Evolutionary conservation across 2,113 vertebrate genomes (phyloP).

Genomic region (Panthera leo): DNA sequence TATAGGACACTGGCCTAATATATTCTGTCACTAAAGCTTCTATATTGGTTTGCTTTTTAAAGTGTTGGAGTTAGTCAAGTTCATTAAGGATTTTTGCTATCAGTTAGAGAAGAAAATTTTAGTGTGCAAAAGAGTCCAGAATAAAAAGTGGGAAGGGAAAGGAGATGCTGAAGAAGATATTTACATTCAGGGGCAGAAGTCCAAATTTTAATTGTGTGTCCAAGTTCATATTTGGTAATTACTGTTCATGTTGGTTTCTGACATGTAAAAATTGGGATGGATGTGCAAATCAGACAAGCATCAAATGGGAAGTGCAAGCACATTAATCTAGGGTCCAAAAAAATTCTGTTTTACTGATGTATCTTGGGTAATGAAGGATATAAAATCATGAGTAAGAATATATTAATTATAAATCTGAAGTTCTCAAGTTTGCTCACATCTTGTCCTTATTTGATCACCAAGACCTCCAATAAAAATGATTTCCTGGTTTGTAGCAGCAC

Average conservation of each 20-base stretch:
- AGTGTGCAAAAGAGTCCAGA: neutral
- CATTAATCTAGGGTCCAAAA: neutral
- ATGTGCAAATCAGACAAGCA: neutral
- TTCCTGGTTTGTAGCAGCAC: neutral
- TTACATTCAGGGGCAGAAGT: neutral
- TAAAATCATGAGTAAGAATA: neutral
- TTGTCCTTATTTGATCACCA: neutral
- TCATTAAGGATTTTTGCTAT: constrained; percentile 4
- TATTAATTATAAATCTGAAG: neutral
- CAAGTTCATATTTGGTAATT: neutral
- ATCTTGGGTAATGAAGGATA: neutral
- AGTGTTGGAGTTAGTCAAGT: neutral
- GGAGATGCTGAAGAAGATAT: neutral
- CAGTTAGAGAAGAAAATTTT: neutral
- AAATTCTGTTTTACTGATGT: neutral
- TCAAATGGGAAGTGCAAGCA: neutral
- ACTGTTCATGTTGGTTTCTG: neutral
- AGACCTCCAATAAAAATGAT: neutral
- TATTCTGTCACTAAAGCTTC: neutral
- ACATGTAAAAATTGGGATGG: neutral
- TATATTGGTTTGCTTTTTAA: neutral
- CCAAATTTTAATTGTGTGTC: neutral
- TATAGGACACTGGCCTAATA: neutral
- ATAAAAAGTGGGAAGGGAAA: neutral
- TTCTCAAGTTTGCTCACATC: constrained; percentile 12